Conservation (phyloP, 2,888 invertebrate genomes). For the Drosophila lutescens region DNA sequence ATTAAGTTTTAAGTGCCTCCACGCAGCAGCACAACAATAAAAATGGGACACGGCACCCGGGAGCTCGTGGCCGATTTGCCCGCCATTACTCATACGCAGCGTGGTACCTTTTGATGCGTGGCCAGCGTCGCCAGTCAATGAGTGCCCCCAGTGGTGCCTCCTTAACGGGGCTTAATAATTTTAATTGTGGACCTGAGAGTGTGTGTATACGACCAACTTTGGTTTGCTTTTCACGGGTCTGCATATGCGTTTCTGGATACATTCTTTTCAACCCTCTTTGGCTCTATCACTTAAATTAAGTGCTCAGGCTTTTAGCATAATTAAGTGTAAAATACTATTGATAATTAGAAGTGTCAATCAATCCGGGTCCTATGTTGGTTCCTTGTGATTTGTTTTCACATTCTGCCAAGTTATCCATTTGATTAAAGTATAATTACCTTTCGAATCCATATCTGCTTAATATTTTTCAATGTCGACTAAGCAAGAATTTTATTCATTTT, state of each 20-base stretch:
- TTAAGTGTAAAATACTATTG: slow-evolving; percentile 64
- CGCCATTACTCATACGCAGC: slow-evolving; percentile 74
- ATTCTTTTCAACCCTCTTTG: not conserved
- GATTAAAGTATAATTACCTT: too few relatives aligned
- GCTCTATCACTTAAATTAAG: slow-evolving; percentile 49
- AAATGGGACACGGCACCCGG: slow-evolving; percentile 45
- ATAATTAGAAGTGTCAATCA: slow-evolving; percentile 74
- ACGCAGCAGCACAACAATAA: slow-evolving; percentile 65
- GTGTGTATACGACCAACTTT: slow-evolving; percentile 6
- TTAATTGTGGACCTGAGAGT: slow-evolving; percentile 63
- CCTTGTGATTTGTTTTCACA: too few relatives aligned
- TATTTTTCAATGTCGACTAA: too few relatives aligned
- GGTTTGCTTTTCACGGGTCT: not conserved
- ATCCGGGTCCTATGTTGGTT: slow-evolving; percentile 35
- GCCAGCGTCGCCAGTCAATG: slow-evolving; percentile 32
- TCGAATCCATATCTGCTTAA: too few relatives aligned
- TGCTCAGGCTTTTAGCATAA: slow-evolving; percentile 64
- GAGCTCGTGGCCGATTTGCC: slow-evolving; percentile 28
- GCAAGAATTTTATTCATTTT: too few relatives aligned
- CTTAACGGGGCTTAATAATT: slow-evolving; percentile 58
- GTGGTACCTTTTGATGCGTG: slow-evolving; percentile 57
- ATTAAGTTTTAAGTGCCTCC: slow-evolving; percentile 74
- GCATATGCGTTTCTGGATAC: not conserved
- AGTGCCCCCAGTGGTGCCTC: slow-evolving; percentile 13
- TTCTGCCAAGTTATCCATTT: too few relatives aligned